Conservation (phyloP, 2,888 invertebrate genomes). For the Helobdella robusta region DNA sequence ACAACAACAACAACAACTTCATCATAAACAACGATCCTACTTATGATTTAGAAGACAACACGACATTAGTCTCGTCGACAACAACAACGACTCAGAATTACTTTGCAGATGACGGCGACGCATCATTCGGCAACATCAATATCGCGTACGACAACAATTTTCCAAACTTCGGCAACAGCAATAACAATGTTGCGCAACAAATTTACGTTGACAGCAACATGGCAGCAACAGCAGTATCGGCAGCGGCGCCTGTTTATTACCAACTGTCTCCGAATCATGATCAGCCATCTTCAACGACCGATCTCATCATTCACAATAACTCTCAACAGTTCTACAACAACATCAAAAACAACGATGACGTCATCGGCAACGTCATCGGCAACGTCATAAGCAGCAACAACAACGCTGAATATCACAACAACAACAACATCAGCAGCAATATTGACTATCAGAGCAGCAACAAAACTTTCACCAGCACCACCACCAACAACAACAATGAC, state of each 20-base stretch:
- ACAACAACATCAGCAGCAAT: neutral
- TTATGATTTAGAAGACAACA: no score
- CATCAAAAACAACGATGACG: neutral
- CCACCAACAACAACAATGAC: neutral
- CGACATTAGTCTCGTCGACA: no score
- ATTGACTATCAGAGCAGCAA: neutral
- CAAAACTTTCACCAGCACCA: neutral
- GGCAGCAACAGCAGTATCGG: slow-evolving; percentile 6
- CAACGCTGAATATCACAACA: neutral
- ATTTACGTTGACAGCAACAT: no score
- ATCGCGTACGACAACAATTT: neutral
- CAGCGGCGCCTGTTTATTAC: neutral
- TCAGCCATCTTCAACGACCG: slow-evolving; percentile 10
- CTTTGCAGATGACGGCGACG: no score
- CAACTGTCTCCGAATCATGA: slow-evolving; percentile 9
- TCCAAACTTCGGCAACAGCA: neutral
- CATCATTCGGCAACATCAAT: neutral
- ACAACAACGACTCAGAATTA: no score
- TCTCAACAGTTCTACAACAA: slow-evolving; percentile 5
- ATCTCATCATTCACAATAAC: no score
- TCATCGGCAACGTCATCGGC: neutral
- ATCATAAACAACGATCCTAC: no score
- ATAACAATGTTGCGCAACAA: no score
- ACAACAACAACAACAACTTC: slow-evolving; percentile 1
- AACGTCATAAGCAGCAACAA: neutral